These are phyloP conservation scores for Busseola fusca DNA, from an alignment of 2,888 invertebrate species.

Conservation along the genomic window DNA sequence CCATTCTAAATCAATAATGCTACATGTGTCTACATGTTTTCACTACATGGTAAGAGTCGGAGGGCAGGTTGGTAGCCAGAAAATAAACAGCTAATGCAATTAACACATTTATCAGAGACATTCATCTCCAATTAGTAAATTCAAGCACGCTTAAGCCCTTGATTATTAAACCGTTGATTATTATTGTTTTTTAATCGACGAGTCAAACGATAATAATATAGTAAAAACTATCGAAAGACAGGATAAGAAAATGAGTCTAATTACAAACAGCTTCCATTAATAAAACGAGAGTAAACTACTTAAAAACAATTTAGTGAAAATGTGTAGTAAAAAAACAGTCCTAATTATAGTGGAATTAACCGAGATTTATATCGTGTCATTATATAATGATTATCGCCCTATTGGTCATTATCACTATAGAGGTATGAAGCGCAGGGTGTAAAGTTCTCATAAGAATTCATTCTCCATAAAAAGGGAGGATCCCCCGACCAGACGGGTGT, in stretches of 20 bases:
- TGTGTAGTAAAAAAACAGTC: slow-evolving; percentile 20
- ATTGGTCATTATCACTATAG: too few species aligned
- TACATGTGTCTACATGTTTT: too few species aligned
- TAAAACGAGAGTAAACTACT: slow-evolving; percentile 3
- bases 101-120: neutral
- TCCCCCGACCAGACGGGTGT: too few species aligned
- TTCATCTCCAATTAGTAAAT: slow-evolving; percentile 23
- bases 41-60: too few species aligned
- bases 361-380: neutral
- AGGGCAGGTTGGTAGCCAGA: neutral
- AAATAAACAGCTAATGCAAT: neutral
- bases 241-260: slow-evolving; percentile 18
- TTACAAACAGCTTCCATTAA: slow-evolving; percentile 19
- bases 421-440: too few species aligned
- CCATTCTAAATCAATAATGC: neutral
- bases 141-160: slow-evolving; percentile 3
- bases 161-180: too few species aligned
- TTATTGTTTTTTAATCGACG: too few species aligned
- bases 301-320: slow-evolving; percentile 15
- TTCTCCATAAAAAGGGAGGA: too few species aligned
- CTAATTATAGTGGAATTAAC: slow-evolving; percentile 36
- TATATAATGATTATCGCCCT: too few species aligned
- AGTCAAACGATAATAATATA: neutral
- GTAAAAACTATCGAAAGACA: neutral
- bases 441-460: too few species aligned